Conservation (phyloP, 2,113 vertebrate genomes). For the Bufo gargarizans region DNA sequence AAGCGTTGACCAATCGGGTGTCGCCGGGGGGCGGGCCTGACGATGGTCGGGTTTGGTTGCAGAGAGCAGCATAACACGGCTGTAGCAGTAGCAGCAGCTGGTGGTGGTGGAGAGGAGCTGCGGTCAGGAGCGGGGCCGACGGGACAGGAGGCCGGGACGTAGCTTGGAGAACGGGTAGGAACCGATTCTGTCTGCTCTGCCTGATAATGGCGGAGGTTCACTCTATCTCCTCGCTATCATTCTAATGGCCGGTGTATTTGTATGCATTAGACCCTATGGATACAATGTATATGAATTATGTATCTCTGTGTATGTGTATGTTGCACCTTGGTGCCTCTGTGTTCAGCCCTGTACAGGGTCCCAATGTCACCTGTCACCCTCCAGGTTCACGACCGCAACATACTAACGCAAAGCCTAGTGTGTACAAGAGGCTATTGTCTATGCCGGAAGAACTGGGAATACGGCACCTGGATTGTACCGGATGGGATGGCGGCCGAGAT, state of each 20-base stretch:
- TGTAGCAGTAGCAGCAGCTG: neutral
- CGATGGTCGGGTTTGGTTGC: slow-evolving; percentile 38
- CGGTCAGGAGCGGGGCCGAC: slow-evolving; percentile 23
- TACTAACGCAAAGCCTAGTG: neutral
- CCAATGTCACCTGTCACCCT: slow-evolving; percentile 14
- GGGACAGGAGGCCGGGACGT: slow-evolving; percentile 12
- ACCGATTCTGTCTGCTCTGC: neutral
- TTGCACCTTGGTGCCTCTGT: neutral
- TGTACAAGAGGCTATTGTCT: neutral
- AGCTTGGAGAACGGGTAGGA: slow-evolving; percentile 13
- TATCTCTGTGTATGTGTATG: neutral
- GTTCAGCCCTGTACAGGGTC: neutral
- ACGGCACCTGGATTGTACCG: too few species aligned
- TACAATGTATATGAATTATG: neutral
- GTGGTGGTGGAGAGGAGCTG: neutral
- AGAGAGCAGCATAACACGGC: slow-evolving; percentile 33
- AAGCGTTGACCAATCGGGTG: neutral
- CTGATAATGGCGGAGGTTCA: too few species aligned
- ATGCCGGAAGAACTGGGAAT: neutral
- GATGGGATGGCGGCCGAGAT: neutral
- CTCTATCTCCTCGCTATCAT: neutral
- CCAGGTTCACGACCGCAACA: neutral
- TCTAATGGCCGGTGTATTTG: neutral
- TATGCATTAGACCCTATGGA: neutral
- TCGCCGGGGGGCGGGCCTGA: neutral